Evolutionary conservation across 2,797 vertebrate species (phyloP), one percentile per base, ranked within the genome.

Genomic region (Bryconaethiops microstoma): DNA sequence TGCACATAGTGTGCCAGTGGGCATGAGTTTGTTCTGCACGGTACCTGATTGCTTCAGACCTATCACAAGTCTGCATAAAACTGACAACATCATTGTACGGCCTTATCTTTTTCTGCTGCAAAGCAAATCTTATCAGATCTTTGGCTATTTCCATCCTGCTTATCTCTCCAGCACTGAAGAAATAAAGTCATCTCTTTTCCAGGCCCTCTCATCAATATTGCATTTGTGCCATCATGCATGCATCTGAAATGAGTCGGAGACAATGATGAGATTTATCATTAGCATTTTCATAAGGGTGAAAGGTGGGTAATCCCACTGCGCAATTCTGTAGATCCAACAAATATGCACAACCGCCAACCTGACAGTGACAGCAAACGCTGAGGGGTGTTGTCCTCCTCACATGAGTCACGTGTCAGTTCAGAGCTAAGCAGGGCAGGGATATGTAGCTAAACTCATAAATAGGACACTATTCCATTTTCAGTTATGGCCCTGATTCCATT

Each of bases 251-350:
- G 76, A 80, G 60, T 48, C 52, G n/a, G 71, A 81, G 81, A 81
- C 82, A 81, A 82, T 79, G 63, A 86, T 81, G 75, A 73, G 79
- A 80, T 75, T 82, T 65, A 75, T 64, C 78, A 86, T 85, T 85
- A 84, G 62, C 78, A 81, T 86, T 82, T 82, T 82, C 69, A 79
- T 79, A 74, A 82, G 73, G 76, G 35, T 6, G 57, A 76, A 82
- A 82, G 71, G 85, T 77, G 60, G 54, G n/a, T 57, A 54, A 45
- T 77, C 59, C 52, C 59, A 12, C 19, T 50, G 57, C 68, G 57
- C 60, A 79, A 73, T 70, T 62, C 16, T 71, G 17, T 76, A 57
- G 74, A 68, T 54, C 40, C 60, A 45, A 39, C 50, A 77, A 67
- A 80, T 74, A 55, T 80, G 70, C 59, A 74, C 14, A 57, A 13